Base-by-base conservation (phyloP, 2,113 vertebrate species). In the Telmatochromis sp. region DNA sequence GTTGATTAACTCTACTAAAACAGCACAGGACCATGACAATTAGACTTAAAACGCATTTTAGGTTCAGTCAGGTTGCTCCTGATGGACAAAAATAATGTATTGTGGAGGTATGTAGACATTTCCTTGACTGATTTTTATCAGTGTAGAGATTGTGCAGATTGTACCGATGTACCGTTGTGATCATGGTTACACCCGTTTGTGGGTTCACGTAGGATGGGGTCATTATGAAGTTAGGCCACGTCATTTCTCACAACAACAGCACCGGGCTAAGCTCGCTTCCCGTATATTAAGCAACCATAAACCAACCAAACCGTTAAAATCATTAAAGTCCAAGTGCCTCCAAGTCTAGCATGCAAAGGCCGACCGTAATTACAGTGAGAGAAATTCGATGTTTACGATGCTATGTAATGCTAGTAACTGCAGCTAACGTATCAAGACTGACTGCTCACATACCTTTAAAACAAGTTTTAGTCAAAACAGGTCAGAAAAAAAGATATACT, bases 371-470 rank as follows among this genome's bases (percentile, higher is more conserved):
- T 42, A 8, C 7, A 26, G 26, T 28, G 7, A 3, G 11, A 9
- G 6, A 49, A 45, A 63, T 53, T 10, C 23, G 33, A 23, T 81
- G 79, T 89, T 90, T 26, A 6, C 4, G 3, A 6, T 17, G 21
- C 55, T 37, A 31, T 40, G 53, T n/a, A n/a, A 51, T 23, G 19
- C 55, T 31, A 31, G 53, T n/a, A n/a, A 37, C 4, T 11, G 45
- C 5, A 28, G 78, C 57, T 88, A 86, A 79, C 26, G 6, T 42
- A 13, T 51, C 11, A n/a, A 57, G 6, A 79, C 81, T 33, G 15
- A 1, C 35, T 19, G 63, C 11, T 12, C 37, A 91, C 94, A 33
- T 91, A 96, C 95, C 94, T 94, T 94, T 7, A 42, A 86, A 83
- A 80, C 5, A 65, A 45, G 40, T 12, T 85, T 70, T 42, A 55